phyloP scores from a whole-genome alignment of 1,140 invertebrate genomes.

The Drosophila kurseongensis region DNA sequence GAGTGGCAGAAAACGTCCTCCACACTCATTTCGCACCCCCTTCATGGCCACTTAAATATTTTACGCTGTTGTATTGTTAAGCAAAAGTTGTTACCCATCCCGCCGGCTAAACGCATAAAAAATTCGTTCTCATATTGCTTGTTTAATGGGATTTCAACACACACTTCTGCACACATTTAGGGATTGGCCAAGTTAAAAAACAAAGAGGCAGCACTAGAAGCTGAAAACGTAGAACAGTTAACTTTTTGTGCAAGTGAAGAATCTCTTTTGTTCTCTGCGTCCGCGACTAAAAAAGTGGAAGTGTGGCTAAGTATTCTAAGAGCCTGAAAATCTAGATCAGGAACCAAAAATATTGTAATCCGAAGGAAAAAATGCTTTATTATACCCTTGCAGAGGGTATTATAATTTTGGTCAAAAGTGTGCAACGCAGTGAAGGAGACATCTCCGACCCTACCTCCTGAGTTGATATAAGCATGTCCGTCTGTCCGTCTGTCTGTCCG shows the following conservation, averaged over 20 bases:
- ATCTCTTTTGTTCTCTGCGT: conserved; percentile 10
- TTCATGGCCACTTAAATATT: conserved; percentile 62
- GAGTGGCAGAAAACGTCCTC: neutral
- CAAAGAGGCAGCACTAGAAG: conserved; percentile 35
- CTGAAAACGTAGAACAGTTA: conserved; percentile 38
- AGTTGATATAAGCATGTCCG: no score
- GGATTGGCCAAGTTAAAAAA: conserved; percentile 34
- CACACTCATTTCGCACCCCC: neutral
- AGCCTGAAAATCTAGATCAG: conserved; percentile 18
- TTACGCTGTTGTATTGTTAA: conserved; percentile 68
- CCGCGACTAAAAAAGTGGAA: conserved; percentile 25
- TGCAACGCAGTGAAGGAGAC: no score
- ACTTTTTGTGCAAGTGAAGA: conserved; percentile 38
- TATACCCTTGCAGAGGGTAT: no score
- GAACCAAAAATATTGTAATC: conserved; percentile 9
- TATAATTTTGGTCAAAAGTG: no score
- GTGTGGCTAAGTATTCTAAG: conserved; percentile 9
- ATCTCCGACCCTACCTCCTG: no score
- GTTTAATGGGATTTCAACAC: conserved; percentile 47
- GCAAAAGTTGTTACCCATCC: conserved; percentile 45
- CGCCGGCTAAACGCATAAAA: conserved; percentile 45
- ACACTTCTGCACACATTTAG: conserved; percentile 6
- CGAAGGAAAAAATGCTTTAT: conserved; percentile 9
- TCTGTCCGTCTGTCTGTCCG: no score
- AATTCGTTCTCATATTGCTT: conserved; percentile 50